Evolutionary conservation across 2,113 vertebrate species (phyloP), one percentile per base, ranked within the genome.

Genomic region (Theropithecus gelada): DNA sequence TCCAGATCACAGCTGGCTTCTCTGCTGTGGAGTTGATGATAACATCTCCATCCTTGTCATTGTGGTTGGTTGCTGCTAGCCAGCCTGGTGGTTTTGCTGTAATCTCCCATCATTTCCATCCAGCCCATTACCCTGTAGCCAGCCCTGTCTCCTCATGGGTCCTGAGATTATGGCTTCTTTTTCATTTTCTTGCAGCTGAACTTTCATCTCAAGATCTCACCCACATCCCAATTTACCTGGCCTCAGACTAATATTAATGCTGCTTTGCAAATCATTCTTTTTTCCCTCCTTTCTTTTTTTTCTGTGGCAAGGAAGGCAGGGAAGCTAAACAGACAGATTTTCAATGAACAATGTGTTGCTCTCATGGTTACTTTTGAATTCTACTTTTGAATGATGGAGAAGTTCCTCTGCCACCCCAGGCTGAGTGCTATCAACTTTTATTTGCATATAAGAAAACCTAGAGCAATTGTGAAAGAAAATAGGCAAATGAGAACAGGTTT

Each of bases 371-470:
- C 86, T 89, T 94, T 95, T 89, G 52, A 94, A 94, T 94, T 45
- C 88, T 68, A 11, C 94, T 93, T 96, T 81, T 9, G 38, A 89
- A 68, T 23, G 78, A 79, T 64, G 70, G 84, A 80, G 73, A 90
- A 55, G 45, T 88, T 94, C 68, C 59, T 90, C 57, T 73, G 16
- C 61, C 66, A 84, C 38, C 59, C 45, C 2, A n/a, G 55, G 55
- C 89, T 61, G 93, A 78, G 64, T n/a, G 35, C 93, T 94, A 95
- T 88, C 90, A 50, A 38, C 88, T 90, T 82, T 35, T 50, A 96
- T 98, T 97, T 97, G 97, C 97, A 97, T 97, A 61, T 89, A 93
- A 97, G 98, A 96, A 98, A 97, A 96, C 95, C 92, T 87, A 75
- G 88, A 98, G 96, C 95, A 88, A 92, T 92, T 95, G 96, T 92